Base-by-base conservation (phyloP, 2,113 vertebrate species). In the Atrichornis clamosus region DNA sequence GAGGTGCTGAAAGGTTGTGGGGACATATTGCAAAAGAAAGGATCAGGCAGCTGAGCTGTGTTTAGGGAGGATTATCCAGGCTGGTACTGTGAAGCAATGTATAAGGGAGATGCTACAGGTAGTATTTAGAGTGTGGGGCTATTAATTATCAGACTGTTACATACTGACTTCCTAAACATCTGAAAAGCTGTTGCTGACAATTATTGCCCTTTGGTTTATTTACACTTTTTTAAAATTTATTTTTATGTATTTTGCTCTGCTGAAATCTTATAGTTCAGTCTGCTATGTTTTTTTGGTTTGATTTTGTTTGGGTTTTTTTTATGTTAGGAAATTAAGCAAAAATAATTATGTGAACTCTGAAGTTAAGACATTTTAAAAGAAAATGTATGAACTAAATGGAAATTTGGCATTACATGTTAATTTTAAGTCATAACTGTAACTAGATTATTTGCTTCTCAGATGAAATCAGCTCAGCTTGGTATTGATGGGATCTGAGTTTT, bases 401-500 rank as follows among this genome's bases (percentile, higher is more conserved):
- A 32, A 78, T 72, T 60, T 90, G 33, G 39, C 44, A n/a, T 46
- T 17, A 4, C 2, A 0, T 67, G 4, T 77, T 84, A 56, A 27
- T 77, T 90, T 85, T 27, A 65, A 88, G 44, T 74, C 13, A 30
- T 64, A 67, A 26, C 35, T 84, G 3, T 84, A 81, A 46, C 24
- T 65, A 58, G 32, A 79, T 95, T 89, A 60, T 81, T 90, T 89
- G 28, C 30, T 73, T 93, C 52, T 60, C 41, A 84, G 83, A 94
- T 84, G 33, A 77, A 96, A 84, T 85, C 49, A 30, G 6, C 60
- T 85, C 39, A 90, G 33, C 67, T 89, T 89, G 55, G 27, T 90
- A 52, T 79, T 95, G 56, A 91, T 87, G 59, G 58, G 59, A 93
- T 91, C 82, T 84, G 39, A 80, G 37, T 95, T 92, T 90, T 89